Evolutionary conservation across 2,113 vertebrate species (phyloP).

Genomic region (Melanotaenia duboulayi): DNA sequence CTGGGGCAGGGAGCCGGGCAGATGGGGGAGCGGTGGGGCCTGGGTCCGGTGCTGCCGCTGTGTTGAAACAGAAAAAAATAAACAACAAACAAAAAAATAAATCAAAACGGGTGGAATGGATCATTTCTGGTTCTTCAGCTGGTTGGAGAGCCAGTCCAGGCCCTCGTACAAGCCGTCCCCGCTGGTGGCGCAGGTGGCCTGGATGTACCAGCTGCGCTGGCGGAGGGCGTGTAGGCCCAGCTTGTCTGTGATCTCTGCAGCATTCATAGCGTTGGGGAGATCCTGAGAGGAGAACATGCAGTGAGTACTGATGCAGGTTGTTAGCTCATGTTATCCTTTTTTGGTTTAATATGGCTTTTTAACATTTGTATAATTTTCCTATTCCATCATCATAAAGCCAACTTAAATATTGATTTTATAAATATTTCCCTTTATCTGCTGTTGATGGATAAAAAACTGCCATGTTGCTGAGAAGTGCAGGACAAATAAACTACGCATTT

Average conservation of each 20-base stretch:
- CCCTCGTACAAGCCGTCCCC: slow-evolving; percentile 88
- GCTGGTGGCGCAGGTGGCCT: slow-evolving; percentile 72
- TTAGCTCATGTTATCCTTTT: too few relatives aligned
- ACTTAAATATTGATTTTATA: too few relatives aligned
- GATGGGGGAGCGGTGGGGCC: slow-evolving; percentile 58
- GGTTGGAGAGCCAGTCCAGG: slow-evolving; percentile 89
- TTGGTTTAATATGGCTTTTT: too few relatives aligned
- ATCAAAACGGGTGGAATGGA: slow-evolving; percentile 79
- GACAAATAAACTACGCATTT: too few relatives aligned
- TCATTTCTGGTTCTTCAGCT: slow-evolving; percentile 90
- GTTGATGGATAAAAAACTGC: too few relatives aligned
- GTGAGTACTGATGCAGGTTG: too few relatives aligned
- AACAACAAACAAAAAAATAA: slow-evolving; percentile 63
- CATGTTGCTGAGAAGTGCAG: too few relatives aligned
- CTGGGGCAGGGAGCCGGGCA: slow-evolving; percentile 31
- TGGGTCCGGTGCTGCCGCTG: slow-evolving; percentile 75
- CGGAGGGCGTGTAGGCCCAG: slow-evolving; percentile 84
- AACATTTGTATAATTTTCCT: too few relatives aligned
- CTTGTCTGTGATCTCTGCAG: slow-evolving; percentile 90
- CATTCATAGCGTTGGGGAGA: slow-evolving; percentile 89
- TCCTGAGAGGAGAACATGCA: slow-evolving; percentile 73
- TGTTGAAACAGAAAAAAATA: slow-evolving; percentile 75
- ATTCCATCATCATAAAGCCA: too few relatives aligned
- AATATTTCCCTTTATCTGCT: too few relatives aligned
- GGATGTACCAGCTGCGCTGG: slow-evolving; percentile 86